Evolutionary conservation across 2,113 vertebrate genomes (phyloP), one percentile per base, ranked within the genome.

Genomic region (Mustelus asterias): DNA sequence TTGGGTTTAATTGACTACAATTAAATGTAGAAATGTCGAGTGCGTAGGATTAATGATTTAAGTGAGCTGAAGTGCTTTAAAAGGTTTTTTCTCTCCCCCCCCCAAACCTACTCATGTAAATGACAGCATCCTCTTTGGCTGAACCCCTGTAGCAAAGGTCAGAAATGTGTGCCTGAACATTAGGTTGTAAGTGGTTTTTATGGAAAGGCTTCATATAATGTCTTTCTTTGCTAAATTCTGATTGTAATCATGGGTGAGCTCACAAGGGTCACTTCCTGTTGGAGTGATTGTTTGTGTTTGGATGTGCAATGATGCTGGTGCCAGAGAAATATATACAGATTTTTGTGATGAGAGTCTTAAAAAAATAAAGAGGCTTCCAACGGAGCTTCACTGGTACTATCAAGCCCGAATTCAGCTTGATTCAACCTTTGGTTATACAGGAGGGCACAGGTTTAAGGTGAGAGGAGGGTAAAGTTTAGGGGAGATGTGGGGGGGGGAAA

Each of bases 81-180:
- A 96, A 96, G 96, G 97, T 97, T 97, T 97, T 97, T 97, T 97
- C 97, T 29, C 93, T 72, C 4, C 1, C 3, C 48, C 48, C 9
- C 60, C 60, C 60, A 95, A 70, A 41, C 5, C 67, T 76, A 48
- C 96, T 97, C 96, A 96, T 96, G 96, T 97, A 97, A 97, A 97
- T 97, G 96, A 96, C 97, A 97, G 97, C 97, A 97, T 97, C 97
- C 97, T 97, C 96, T 97, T 0, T 0, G 96, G 96, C 96, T 97
- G 97, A 97, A 97, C 97, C 97, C 96, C 97, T 96, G 96, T 95
- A 96, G 96, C 88, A 96, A 97, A 97, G 96, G 97, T 97, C 97
- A 96, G 96, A 96, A 97, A 98, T 97, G 97, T 97, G 97, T 97
- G 97, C 97, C 97, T 97, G 97, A 97, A 98, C 97, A 97, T 97